Conservation (phyloP, 2,888 invertebrate genomes). For the Omphaloscelis lunosa region DNA sequence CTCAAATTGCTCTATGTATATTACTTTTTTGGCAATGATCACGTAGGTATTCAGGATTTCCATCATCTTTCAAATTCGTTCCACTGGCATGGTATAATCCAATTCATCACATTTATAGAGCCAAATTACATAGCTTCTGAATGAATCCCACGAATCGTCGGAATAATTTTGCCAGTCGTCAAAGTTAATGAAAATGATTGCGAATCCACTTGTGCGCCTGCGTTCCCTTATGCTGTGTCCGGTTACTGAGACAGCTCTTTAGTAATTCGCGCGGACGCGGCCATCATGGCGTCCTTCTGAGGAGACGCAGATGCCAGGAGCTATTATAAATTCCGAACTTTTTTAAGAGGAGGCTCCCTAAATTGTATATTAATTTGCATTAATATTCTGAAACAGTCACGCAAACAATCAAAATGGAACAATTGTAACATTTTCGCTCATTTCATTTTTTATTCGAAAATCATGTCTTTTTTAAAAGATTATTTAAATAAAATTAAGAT, state of each 20-base stretch:
- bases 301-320: not conserved
- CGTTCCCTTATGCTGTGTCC: slow-evolving; percentile 38
- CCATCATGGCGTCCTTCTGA: slow-evolving; percentile 16
- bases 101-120: not conserved
- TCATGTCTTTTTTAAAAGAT: too few species aligned
- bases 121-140: not conserved
- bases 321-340: slow-evolving; percentile 16
- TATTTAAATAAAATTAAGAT: too few species aligned
- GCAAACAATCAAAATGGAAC: too few species aligned
- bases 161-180: not conserved
- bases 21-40: not conserved
- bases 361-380: too few species aligned
- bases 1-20: not conserved
- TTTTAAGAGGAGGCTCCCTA: not conserved
- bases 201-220: slow-evolving; percentile 19
- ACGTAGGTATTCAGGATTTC: not conserved
- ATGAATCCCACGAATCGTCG: not conserved
- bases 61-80: not conserved
- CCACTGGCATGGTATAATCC: not conserved
- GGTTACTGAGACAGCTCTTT: slow-evolving; percentile 53
- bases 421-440: too few species aligned
- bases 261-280: slow-evolving; percentile 37
- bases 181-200: slow-evolving; percentile 11
- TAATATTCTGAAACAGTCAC: too few species aligned
- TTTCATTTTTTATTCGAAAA: too few species aligned